Evolutionary conservation across 2,888 invertebrate species (phyloP).

Genomic region (Drosophila neutralis): DNA sequence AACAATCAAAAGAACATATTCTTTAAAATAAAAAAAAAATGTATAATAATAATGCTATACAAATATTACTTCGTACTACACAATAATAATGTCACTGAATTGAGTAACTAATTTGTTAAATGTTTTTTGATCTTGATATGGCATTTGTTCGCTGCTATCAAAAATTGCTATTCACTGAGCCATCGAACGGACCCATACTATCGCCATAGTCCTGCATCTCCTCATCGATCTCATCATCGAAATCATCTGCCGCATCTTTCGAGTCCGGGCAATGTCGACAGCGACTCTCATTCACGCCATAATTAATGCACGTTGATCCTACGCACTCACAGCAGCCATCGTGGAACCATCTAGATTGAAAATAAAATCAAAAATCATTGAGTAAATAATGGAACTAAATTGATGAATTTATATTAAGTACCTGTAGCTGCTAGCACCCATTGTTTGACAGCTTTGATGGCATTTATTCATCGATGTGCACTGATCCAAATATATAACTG

Average conservation of each 20-base stretch:
- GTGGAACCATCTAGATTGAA: slow-evolving; percentile 90
- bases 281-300: slow-evolving; percentile 94
- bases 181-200: slow-evolving; percentile 86
- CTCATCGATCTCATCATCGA: slow-evolving; percentile 82
- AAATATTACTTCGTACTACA: slow-evolving; percentile 77
- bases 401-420: slow-evolving; percentile 28
- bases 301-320: slow-evolving; percentile 94
- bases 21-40: slow-evolving; percentile 43
- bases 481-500: slow-evolving; percentile 95
- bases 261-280: slow-evolving; percentile 88
- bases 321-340: slow-evolving; percentile 98
- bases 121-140: slow-evolving; percentile 61
- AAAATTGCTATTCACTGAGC: slow-evolving; percentile 82
- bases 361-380: not conserved
- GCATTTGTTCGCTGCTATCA: slow-evolving; percentile 66
- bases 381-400: not conserved
- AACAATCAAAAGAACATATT: slow-evolving; percentile 61
- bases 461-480: slow-evolving; percentile 96
- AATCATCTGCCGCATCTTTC: slow-evolving; percentile 86
- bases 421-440: slow-evolving; percentile 84
- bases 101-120: slow-evolving; percentile 76
- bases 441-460: slow-evolving; percentile 88
- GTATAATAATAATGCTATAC: slow-evolving; percentile 76
- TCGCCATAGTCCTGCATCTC: slow-evolving; percentile 87
- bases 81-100: slow-evolving; percentile 79